Base-by-base conservation (phyloP, 2,888 invertebrate genomes). In the Cancer borealis region DNA sequence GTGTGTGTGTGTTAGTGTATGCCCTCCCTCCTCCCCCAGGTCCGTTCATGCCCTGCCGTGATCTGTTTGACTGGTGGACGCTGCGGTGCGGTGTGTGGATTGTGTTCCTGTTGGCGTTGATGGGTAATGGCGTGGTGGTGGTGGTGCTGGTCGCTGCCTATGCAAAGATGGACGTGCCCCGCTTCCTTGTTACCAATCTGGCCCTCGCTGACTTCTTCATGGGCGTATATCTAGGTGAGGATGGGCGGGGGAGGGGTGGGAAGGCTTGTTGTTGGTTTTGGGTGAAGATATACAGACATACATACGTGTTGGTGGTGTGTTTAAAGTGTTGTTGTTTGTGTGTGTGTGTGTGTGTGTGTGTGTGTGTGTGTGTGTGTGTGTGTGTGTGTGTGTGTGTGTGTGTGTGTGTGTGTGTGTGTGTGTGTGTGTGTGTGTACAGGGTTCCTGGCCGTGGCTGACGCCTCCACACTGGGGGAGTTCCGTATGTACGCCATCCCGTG, bases 31-130 rank as follows among this genome's bases (percentile, higher is more conserved):
- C 39, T 2, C 39, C 1, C 2, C 0, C 97, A 98, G 98, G 98
- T 47, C 99, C 99, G 3, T 99, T 99, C 97, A 97, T 99, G 96
- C 99, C 99, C 5, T 99, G 99, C 96, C 98, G 98, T 96, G 99
- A 99, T 97, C 97, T 99, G 93, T 99, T 99, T 97, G 99, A 99
- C 96, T 99, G 99, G 99, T 99, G 99, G 99, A 99, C 99, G 5
- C 97, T 99, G 96, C 97, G 99, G 87, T 99, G 99, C 96, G 99
- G 99, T 39, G 99, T 99, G 92, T 99, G 99, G 99, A 98, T 99
- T 26, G 99, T 99, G 88, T 99, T 99, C 97, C 97, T 99, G 94
- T 97, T 99, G 96, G 99, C 99, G 84, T 98, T 99, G 97, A 97
- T 99, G 92, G 99, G 99, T 96, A 99, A 99, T 96, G 99, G 99